A percentile compares a stretch with the other conserved stretches of the same genome.
Evolutionary conservation across 2,113 vertebrate species (phyloP).

Genomic region (Trochalopteron elliotii): DNA sequence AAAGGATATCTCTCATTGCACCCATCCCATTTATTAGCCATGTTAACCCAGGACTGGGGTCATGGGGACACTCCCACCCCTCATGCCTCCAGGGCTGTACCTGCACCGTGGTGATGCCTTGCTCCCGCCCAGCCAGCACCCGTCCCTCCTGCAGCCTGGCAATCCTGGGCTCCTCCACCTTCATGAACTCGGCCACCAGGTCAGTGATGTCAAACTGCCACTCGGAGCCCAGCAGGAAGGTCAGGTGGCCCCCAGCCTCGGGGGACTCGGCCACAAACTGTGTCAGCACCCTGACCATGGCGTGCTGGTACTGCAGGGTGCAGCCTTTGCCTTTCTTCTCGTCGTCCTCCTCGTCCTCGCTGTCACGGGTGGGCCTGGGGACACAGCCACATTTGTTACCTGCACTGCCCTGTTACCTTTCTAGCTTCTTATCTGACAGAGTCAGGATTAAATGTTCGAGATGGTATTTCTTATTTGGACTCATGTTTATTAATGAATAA

Average conservation of each 20-base stretch:
- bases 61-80: too few species aligned
- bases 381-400: background rate
- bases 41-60: too few species aligned
- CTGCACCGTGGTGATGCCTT: conserved; percentile 92
- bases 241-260: conserved; percentile 80
- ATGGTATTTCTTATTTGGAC: background rate
- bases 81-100: conserved; percentile 45
- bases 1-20: too few species aligned
- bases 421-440: background rate
- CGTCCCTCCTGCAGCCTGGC: conserved; percentile 85
- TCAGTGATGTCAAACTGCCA: conserved; percentile 97
- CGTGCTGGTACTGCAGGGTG: conserved; percentile 94
- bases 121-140: conserved; percentile 86
- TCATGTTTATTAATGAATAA: too few species aligned
- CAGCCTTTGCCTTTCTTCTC: conserved; percentile 91
- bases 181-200: conserved; percentile 89
- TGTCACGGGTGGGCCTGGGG: conserved; percentile 90
- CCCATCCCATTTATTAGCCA: too few species aligned
- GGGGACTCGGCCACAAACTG: conserved; percentile 90
- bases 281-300: conserved; percentile 89
- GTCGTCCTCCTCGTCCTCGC: conserved; percentile 95
- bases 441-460: background rate
- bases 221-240: conserved; percentile 88
- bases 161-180: conserved; percentile 88
- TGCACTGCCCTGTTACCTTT: background rate